Base-by-base conservation (phyloP, 2,113 vertebrate genomes). In the Amphiprion percula region DNA sequence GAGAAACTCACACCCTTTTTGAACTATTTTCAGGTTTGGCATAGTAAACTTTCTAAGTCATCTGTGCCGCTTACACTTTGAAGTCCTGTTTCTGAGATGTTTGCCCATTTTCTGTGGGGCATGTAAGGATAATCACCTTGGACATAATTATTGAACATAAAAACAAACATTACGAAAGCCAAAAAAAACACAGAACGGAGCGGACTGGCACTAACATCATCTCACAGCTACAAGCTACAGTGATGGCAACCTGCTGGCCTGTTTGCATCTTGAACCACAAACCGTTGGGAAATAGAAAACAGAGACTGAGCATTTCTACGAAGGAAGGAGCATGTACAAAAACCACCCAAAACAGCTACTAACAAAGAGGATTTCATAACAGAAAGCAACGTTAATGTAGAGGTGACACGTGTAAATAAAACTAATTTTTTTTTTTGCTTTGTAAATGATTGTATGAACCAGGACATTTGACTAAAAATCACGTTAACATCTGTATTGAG, bases 1-100 rank as follows among this genome's bases (percentile, higher is more conserved):
- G 74, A 74, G 93, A 95, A 90, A 96, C 97, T 97, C 95, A 97
- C 96, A 95, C 94, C 92, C 91, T 97, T 94, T 99, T 96, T 98
- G 95, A 97, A 96, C 97, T 96, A 92, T 99, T 99, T 94, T 95
- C 97, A 99, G 98, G 98, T 98, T 95, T 95, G 95, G 96, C 97
- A 96, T 99, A 99, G 96, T 97, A 97, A 89, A 95, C 96, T 94
- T 95, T 96, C 95, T 98, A 97, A 96, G 96, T 96, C 96, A 88
- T 93, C 97, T 96, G 95, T 95, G 96, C 96, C 96, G 94, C 96
- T 99, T 97, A 96, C 96, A 96, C 95, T 96, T 96, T 98, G 96
- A 98, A 95, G 96, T 94, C 96, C 97, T 94, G 96, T 97, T 96
- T 97, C 96, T 98, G 96, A 97, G 96, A 97, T 97, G 95, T 98